These are phyloP conservation scores for Abramis brama DNA, from an alignment of 2,113 vertebrate species.

Conservation along the genomic window DNA sequence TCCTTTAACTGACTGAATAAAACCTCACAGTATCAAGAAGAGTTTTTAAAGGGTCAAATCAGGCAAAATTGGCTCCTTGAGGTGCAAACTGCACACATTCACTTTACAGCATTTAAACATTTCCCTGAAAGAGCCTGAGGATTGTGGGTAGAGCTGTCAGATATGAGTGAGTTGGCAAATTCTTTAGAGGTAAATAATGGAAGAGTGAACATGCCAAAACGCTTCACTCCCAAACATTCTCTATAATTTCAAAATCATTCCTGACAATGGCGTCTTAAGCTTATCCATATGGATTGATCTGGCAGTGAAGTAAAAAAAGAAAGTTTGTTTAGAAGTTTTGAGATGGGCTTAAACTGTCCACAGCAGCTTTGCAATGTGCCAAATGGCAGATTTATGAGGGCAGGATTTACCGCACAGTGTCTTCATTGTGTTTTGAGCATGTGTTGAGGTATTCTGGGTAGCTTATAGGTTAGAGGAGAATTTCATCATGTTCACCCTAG, in stretches of 20 bases:
- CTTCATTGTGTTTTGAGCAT: conserved; percentile 33
- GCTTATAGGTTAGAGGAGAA: conserved; percentile 7
- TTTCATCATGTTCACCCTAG: conserved; percentile 22
- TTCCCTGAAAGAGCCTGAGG: not conserved
- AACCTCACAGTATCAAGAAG: not conserved
- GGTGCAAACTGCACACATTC: not conserved
- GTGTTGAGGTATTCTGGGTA: conserved; percentile 12
- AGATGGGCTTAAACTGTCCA: conserved; percentile 15
- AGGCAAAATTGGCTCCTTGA: not conserved
- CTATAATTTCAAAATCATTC: not conserved
- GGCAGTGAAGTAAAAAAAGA: not conserved
- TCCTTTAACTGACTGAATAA: not conserved
- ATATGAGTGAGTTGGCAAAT: not conserved
- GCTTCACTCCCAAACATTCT: not conserved
- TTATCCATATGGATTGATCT: not conserved
- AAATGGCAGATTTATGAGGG: conserved; percentile 43
- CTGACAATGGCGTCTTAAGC: not conserved
- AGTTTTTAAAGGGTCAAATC: not conserved
- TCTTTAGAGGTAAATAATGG: not conserved
- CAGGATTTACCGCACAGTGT: conserved; percentile 21
- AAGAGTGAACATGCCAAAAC: not conserved
- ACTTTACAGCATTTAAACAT: not conserved
- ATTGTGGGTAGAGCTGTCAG: not conserved
- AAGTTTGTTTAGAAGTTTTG: not conserved
- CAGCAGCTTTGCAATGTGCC: conserved; percentile 8